Base-by-base conservation (phyloP, 2,797 vertebrate genomes). In the Lacerta agilis region DNA sequence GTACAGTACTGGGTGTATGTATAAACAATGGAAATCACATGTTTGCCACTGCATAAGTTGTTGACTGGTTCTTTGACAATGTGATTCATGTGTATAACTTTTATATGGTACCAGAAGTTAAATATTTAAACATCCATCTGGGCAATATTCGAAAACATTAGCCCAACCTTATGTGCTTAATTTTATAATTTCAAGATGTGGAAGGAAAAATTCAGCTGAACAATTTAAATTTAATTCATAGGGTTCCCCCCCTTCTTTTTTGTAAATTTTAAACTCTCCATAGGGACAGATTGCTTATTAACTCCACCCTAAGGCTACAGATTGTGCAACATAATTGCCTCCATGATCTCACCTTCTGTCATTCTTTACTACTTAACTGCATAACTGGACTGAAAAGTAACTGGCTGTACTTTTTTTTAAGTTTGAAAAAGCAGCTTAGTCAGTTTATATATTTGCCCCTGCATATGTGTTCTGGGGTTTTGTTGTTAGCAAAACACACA, bases 291-390 rank as follows among this genome's bases (percentile, higher is more conserved):
- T 86, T 92, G 64, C 82, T 58, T 67, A 29, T 82, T 92, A 87
- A 88, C 64, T 71, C 4, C 83, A 58, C 36, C 20, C 0, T 5
- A 49, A 38, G 49, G 77, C 86, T 88, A 91, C 69, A 82, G 27
- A 33, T 33, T 86, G 3, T 91, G 83, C 79, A 41, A 61, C 2
- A 5, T 64, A 92, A 92, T 10, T 61, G 17, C 90, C 71, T 84
- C 10, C 66, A 15, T 71, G 87, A 64, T 92, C 64, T 92, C 58
- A 89, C 43, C 18, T 67, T 77, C 84, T 91, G 27, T 88, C 49
- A 87, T 92, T 91, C 90, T 58, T 43, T 88, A 87, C 38, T 82
- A 69, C 3, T 79, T 87, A 93, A 91, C 87, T 66, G 45, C 25
- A 91, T 29, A 5, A 23, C 25, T 33, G 88, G 80, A 18, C 15